phyloP scores from a whole-genome alignment of 2,113 vertebrate species.

The Mohoua ochrocephala region DNA sequence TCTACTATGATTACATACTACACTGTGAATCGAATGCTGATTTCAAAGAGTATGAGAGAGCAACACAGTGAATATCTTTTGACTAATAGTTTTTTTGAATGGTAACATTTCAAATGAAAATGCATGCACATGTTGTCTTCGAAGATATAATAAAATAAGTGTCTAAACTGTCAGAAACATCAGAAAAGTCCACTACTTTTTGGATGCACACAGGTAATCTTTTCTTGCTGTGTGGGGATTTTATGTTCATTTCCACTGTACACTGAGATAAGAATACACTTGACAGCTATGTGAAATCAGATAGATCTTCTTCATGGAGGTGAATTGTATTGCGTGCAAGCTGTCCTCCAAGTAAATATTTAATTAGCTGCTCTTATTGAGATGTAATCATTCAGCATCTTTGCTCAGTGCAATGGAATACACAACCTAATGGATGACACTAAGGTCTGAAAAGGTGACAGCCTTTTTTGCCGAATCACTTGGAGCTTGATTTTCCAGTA shows the following conservation, averaged over 20 bases:
- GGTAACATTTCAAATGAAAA: background rate
- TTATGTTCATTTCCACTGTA: background rate
- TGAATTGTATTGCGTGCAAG: fast-evolving
- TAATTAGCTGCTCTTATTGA: background rate
- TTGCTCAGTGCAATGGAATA: background rate
- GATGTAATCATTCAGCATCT: background rate
- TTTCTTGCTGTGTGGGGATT: background rate
- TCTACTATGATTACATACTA: background rate
- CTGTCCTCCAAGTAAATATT: background rate
- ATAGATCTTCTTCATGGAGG: background rate
- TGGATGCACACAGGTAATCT: background rate
- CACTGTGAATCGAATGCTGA: background rate
- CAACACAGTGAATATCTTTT: background rate
- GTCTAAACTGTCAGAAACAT: background rate
- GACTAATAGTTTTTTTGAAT: background rate
- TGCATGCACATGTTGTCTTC: background rate
- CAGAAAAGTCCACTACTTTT: background rate
- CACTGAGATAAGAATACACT: background rate
- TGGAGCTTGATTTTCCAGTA: background rate
- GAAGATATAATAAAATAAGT: background rate
- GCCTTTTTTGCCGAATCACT: background rate
- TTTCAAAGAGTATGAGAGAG: background rate
- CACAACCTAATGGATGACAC: fast-evolving
- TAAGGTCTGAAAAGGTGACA: background rate
- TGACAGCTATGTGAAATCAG: background rate